Evolutionary conservation across 2,888 invertebrate species (phyloP).

Genomic region (Phyto melanocephala): DNA sequence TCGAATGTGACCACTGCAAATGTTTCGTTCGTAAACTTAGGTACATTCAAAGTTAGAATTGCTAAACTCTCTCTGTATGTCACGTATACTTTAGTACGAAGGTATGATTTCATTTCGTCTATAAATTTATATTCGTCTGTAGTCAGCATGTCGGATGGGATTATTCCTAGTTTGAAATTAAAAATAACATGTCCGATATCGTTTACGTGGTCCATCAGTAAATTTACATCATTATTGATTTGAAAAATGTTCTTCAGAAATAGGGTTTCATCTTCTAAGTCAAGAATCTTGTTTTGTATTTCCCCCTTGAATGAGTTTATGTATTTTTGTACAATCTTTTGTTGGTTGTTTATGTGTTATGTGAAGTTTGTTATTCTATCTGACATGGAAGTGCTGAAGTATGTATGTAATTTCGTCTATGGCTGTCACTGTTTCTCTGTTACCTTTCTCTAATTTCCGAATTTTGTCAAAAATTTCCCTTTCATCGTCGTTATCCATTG

Average conservation of each 20-base stretch:
- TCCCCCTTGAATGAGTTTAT: no score
- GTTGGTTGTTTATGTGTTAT: neutral
- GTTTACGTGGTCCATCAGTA: no score
- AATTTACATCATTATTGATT: no score
- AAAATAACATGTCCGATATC: no score
- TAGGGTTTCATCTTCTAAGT: slow-evolving; percentile 41
- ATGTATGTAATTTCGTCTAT: neutral
- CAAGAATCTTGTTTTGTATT: no score
- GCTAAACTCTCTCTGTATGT: slow-evolving; percentile 43
- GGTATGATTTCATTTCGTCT: neutral
- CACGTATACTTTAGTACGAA: neutral
- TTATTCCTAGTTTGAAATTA: no score
- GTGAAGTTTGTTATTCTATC: neutral
- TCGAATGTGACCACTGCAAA: slow-evolving; percentile 10
- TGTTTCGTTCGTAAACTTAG: slow-evolving; percentile 46
- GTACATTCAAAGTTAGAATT: slow-evolving; percentile 30
- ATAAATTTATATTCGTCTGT: no score
- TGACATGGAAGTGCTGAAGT: neutral
- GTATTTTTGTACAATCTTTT: neutral
- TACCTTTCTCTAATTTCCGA: no score
- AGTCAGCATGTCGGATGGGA: neutral
- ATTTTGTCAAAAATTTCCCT: no score
- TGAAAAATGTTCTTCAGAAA: neutral
- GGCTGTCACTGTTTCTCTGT: no score
- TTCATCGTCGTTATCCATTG: no score